Evolutionary conservation across 1,140 invertebrate genomes (phyloP).

Genomic region (Zaprionus ornatus): DNA sequence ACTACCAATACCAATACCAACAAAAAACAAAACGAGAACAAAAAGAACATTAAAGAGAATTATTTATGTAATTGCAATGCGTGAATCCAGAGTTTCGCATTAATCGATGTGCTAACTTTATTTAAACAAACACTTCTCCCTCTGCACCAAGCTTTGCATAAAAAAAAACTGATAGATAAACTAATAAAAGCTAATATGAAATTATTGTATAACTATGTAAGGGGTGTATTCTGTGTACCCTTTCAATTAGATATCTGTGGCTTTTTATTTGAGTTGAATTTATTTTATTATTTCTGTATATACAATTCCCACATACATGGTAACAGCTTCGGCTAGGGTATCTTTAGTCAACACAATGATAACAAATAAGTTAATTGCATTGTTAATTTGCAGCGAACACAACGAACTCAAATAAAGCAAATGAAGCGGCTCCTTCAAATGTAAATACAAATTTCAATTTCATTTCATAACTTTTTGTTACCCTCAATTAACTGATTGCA

Average conservation of each 20-base stretch:
- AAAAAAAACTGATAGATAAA: slow-evolving; percentile 5
- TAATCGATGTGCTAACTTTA: slow-evolving; percentile 42
- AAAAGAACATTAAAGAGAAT: slow-evolving; percentile 31
- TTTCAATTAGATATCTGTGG: not conserved
- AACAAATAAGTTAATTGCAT: slow-evolving; percentile 44
- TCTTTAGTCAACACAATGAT: slow-evolving; percentile 18
- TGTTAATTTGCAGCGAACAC: slow-evolving; percentile 44
- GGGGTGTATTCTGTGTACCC: not conserved
- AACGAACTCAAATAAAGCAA: slow-evolving; percentile 27
- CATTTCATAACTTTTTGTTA: slow-evolving; percentile 41
- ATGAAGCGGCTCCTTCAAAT: slow-evolving; percentile 2
- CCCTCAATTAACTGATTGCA: slow-evolving; percentile 58
- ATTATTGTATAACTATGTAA: slow-evolving; percentile 14
- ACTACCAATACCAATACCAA: not conserved
- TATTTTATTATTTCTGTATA: not conserved
- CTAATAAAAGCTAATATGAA: slow-evolving; percentile 20
- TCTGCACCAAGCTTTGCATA: slow-evolving; percentile 19
- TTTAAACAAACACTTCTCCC: slow-evolving; percentile 32
- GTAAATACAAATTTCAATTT: slow-evolving; percentile 34
- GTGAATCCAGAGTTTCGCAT: slow-evolving; percentile 27
- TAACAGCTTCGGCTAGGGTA: not conserved
- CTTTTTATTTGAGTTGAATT: not conserved
- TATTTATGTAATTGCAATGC: slow-evolving; percentile 60
- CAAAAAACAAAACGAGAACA: not conserved
- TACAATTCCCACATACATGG: not conserved